Evolutionary conservation across 2,113 vertebrate species (phyloP).

Genomic region (Dasyurus viverrinus): DNA sequence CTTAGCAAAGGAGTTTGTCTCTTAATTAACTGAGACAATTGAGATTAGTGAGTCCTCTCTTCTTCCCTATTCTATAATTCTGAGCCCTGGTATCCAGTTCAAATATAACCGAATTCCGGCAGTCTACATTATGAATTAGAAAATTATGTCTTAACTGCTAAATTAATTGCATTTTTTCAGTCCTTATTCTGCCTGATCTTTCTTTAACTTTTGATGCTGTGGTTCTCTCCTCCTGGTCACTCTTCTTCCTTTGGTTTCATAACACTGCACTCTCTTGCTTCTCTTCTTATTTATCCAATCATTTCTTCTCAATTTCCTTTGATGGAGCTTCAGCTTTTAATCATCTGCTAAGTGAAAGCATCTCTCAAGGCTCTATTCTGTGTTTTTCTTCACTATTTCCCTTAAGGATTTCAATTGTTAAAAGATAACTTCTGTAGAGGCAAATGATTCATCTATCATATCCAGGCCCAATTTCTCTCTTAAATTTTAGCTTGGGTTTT

Average conservation of each 20-base stretch:
- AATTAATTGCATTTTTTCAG: background rate
- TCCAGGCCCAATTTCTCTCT: background rate
- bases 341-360: background rate
- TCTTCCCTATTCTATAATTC: background rate
- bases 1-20: background rate
- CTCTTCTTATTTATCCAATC: background rate
- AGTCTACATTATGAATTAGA: no score
- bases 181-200: background rate
- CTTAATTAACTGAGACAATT: background rate
- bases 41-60: background rate
- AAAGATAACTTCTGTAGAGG: background rate
- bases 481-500: background rate
- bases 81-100: background rate
- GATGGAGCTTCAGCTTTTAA: background rate
- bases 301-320: background rate
- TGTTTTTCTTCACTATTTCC: background rate
- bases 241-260: background rate
- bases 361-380: background rate
- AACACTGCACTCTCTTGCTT: background rate
- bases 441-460: background rate
- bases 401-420: background rate
- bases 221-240: background rate
- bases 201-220: background rate
- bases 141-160: background rate
- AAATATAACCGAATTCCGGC: background rate